A percentile compares a stretch with the other conserved stretches of the same genome.
These are phyloP conservation scores for Campoplex nolae DNA, from an alignment of 2,888 invertebrate species.

Conservation along the genomic window DNA sequence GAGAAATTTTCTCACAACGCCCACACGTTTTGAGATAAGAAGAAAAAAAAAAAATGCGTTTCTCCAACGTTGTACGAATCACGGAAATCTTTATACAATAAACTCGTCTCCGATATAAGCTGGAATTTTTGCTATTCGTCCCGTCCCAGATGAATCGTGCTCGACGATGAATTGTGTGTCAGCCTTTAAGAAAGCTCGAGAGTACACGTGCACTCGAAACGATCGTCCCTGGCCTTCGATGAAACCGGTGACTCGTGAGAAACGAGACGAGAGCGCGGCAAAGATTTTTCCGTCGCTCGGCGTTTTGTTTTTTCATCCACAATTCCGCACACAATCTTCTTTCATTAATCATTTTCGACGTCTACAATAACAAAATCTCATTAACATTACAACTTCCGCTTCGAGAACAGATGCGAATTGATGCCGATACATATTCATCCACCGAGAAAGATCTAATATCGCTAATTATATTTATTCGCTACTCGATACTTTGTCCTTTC, in stretches of 20 bases:
- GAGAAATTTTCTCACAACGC: constrained; percentile 1
- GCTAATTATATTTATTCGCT: not conserved
- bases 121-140: constrained; percentile 5
- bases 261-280: not conserved
- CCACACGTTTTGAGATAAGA: not conserved
- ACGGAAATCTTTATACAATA: not conserved
- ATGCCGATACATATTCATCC: not conserved
- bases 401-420: constrained; percentile 11
- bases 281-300: constrained; percentile 27
- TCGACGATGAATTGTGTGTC: not conserved
- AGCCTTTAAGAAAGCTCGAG: constrained; percentile 1
- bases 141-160: not conserved
- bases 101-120: not conserved
- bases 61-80: not conserved
- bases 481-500: not conserved
- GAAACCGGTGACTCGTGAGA: constrained; percentile 14
- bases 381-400: constrained; percentile 26
- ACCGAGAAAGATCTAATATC: not conserved
- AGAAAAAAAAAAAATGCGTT: not conserved
- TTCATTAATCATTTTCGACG: constrained; percentile 15
- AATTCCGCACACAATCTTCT: not conserved
- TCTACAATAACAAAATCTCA: not conserved
- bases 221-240: constrained; percentile 49
- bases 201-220: constrained; percentile 37
- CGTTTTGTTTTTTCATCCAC: constrained; percentile 1